A percentile compares a stretch with the other conserved stretches of the same genome.
phyloP scores from a whole-genome alignment of 2,797 vertebrate species.

The Ctenosaura bakeri region DNA sequence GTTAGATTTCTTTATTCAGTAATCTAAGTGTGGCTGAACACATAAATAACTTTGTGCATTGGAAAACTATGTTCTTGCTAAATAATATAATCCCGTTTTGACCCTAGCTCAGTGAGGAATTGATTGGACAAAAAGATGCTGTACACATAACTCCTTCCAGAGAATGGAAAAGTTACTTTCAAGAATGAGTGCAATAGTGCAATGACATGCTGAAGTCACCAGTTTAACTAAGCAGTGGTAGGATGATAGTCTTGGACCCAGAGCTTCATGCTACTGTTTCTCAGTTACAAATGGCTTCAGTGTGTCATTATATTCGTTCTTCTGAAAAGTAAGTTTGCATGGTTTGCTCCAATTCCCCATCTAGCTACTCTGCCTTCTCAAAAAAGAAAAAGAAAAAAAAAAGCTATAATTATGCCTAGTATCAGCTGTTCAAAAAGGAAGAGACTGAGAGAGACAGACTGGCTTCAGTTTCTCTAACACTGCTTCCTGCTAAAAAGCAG shows the following conservation, averaged over 20 bases:
- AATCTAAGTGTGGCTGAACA: background rate
- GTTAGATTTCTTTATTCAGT: background rate
- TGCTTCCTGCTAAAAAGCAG: background rate
- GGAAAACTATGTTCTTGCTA: background rate
- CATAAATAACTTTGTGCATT: background rate
- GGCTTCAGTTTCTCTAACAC: background rate
- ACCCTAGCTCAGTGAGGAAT: background rate
- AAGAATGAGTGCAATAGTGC: background rate
- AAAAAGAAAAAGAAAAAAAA: background rate
- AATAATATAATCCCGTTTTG: background rate
- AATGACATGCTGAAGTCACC: no score
- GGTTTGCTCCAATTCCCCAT: background rate
- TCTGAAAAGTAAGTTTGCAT: background rate
- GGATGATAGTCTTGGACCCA: background rate
- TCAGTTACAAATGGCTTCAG: background rate
- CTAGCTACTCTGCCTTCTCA: background rate
- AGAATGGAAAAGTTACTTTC: background rate
- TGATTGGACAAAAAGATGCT: background rate
- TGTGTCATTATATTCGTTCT: background rate
- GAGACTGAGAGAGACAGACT: background rate
- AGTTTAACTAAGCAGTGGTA: no score
- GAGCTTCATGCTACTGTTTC: background rate
- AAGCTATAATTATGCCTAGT: background rate
- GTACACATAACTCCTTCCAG: background rate
- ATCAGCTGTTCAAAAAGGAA: background rate